Evolutionary conservation across 2,888 invertebrate genomes (phyloP), one percentile per base, ranked within the genome.

Genomic region (Poecilobothrus nobilitatus): DNA sequence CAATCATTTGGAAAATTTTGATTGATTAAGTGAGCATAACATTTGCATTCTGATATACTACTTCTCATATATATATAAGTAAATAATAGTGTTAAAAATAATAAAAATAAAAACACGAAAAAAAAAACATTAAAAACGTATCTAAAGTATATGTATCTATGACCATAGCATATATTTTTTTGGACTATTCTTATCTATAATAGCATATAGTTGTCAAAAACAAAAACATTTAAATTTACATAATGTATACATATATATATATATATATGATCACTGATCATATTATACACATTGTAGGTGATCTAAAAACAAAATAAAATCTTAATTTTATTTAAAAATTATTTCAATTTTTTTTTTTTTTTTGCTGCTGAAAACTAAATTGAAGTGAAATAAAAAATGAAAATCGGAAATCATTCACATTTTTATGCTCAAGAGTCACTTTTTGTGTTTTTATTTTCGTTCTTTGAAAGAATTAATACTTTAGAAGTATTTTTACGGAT

Each of bases 11-110:
- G 53, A 27, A 27, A 27, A 27, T 27, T 53, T 53, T 53, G 53
- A 53, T 53, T 53, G 53, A 53, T 53, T 53, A 53, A 53, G 53
- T 53, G 53, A 53, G 53, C 53, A 53, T 53, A 53, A 53, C 53
- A 53, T 53, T 53, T 53, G 53, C 53, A 53, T 53, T 53, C 53
- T 53, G 53, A 53, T 53, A 53, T 53, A 53, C 53, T 53, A 15
- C 15, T 2, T 53, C 9, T 12, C 37, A 37, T 10, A 37, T 37
- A 37, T 27, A 2, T 27, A 27, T 27, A 27, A 27, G 27, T 27
- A 27, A 27, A 10, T 37, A 37, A 10, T 53, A 53, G 53, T 53
- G 53, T 53, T 53, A 53, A 53, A n/a, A 53, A 37, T 37, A 53
- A 53, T 53, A 53, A 53, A 37, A 37, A 37, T 37, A 37, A 37